Base-by-base conservation (phyloP, 1,140 invertebrate species). In the Platyscapa corneri region DNA sequence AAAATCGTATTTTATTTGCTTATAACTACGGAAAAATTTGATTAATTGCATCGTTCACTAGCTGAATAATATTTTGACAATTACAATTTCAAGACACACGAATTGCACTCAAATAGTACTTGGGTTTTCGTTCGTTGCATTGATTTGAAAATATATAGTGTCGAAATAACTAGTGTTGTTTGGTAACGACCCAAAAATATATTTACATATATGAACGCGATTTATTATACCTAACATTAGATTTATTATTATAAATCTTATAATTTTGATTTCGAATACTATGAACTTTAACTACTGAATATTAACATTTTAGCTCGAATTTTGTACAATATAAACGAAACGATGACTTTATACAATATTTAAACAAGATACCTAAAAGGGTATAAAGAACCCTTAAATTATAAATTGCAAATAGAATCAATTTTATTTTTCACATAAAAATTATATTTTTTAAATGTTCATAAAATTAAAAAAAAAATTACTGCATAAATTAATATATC, bases 121-220 rank as follows among this genome's bases (percentile, higher is more conserved):
- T 79, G 27, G 23, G 34, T 30, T 56, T 34, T n/a, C 14, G 2
- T 53, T 53, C 60, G 42, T 53, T 53, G 0, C 37, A 65, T 30
- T 64, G 32, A 83, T 76, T 37, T 18, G 39, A 79, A 42, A n/a
- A 14, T 82, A 34, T 8, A 76, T 60, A 53, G 82, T 84, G 82
- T 84, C 39, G 75, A 78, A 77, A 53, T 84, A 84, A 84, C 82
- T 67, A 84, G 82, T 84, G 82, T 76, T 37, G 30, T 75, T 82
- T 75, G 30, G 23, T 46, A 75, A 14, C n/a, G 3, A 27, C 32
- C 27, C 39, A 76, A 75, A 83, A 72, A 76, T 74, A 82, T 60
- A 82, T 82, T 18, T 60, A 82, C 81, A 82, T 23, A 60, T 60
- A 39, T 60, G 34, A 53, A 77, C 32, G 60, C 56, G 34, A n/a